Evolutionary conservation across 2,113 vertebrate species (phyloP), one percentile per base, ranked within the genome.

Genomic region (Gila orcuttii): DNA sequence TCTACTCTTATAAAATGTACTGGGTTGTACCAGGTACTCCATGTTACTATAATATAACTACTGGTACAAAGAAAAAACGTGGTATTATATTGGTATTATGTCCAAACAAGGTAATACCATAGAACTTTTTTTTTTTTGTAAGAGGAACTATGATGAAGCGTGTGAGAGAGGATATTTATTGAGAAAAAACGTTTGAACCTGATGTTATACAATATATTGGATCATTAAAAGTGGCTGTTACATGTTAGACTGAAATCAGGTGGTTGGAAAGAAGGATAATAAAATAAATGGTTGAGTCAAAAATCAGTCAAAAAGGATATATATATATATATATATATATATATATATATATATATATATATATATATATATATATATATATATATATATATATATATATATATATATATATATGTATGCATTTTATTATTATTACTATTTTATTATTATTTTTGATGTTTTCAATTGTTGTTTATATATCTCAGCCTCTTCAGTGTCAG

Each of bases 121-220:
- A 71, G 1, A 23, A 23, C n/a, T 0, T 3, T 9, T 69, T 36
- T 55, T 21, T 69, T 39, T 33, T 33, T 33, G 31, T 2, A 33
- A 1, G 31, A 33, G 31, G 31, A 0, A 33, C 31, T 33, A 33
- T 36, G 33, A 36, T 36, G 33, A 36, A 36, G 33, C 33, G 33
- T 52, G 25, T 77, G 17, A 55, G 50, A 77, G 15, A 33, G 74
- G 47, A 77, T 77, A 52, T 55, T 55, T 77, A 55, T 33, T 77
- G 47, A 77, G 47, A 55, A 55, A 33, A 55, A 17, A 31, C 8
- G 0, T 9, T 42, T 42, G n/a, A 39, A 73, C 47, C 25, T 55
- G 25, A 55, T 77, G 47, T 77, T 55, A 55, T 77, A 25, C 25
- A 28, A 52, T 76, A 52, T 17, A 76, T 28, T 50, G 73, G 45